These are phyloP conservation scores for Exocentrus adspersus DNA, from an alignment of 2,888 invertebrate genomes.

Conservation along the genomic window DNA sequence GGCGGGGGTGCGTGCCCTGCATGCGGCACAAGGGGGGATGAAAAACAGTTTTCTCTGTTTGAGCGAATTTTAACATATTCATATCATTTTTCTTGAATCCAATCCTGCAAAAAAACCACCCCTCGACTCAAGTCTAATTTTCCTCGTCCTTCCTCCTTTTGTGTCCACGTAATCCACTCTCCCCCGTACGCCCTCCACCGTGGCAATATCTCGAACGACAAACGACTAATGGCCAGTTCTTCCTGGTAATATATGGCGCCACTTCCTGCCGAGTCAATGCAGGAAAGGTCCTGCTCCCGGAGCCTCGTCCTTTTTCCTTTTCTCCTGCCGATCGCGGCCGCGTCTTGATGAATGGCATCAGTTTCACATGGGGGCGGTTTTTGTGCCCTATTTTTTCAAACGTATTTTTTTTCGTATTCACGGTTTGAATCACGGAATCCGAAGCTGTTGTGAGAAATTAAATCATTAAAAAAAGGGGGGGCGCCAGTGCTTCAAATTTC, in stretches of 20 bases:
- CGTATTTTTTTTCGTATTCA: no score
- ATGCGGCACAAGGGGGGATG: no score
- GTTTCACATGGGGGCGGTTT: conserved; percentile 41
- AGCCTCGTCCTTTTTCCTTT: conserved; percentile 51
- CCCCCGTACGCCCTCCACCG: conserved; percentile 32
- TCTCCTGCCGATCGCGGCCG: conserved; percentile 47
- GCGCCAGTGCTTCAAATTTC: background rate
- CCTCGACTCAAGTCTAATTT: background rate
- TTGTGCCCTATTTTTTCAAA: background rate
- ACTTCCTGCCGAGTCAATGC: conserved; percentile 61
- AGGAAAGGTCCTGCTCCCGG: conserved; percentile 56
- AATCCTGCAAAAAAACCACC: no score
- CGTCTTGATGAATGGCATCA: conserved; percentile 58
- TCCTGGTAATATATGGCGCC: conserved; percentile 61
- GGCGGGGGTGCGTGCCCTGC: background rate
- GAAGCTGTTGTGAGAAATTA: conserved; percentile 3
- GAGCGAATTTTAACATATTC: no score
- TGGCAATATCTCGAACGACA: conserved; percentile 42
- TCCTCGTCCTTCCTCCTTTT: no score
- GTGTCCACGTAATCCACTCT: conserved; percentile 8
- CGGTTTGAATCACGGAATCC: no score
- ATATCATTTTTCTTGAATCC: no score
- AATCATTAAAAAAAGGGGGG: background rate
- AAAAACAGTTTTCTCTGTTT: no score
- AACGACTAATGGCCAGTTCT: conserved; percentile 62